Evolutionary conservation across 2,888 invertebrate species (phyloP), one percentile per base, ranked within the genome.

Genomic region (Hypomecis punctinalis): DNA sequence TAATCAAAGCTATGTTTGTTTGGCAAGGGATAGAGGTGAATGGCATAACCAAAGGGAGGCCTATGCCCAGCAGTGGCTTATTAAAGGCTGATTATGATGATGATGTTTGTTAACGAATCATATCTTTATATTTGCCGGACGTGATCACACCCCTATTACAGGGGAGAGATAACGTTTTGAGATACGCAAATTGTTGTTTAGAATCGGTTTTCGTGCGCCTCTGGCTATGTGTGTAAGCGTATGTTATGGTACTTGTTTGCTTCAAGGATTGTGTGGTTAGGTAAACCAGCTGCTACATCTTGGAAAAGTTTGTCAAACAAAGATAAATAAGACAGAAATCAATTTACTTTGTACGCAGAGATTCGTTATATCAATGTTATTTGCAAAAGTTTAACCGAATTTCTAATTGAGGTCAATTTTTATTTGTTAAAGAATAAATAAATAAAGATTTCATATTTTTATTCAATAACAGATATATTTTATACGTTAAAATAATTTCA

Each of bases 131-230:
- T 5, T 42, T 42, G 47, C 46, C 46, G 43, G 43, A 53, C 9
- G 45, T 40, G 6, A 51, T 9, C 43, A 37, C 61, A 58, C 40
- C 61, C 10, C 61, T 66, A 60, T 11, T 39, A 48, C 43, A 11
- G 56, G 35, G 43, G 36, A 56, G 70, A 66, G 88, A 90, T 89
- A 89, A 84, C 78, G 74, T 71, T 66, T 61, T 71, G 78, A 86
- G 82, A 84, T 85, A 89, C 83, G 84, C 84, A 81, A 86, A 88
- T 86, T 82, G 84, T 81, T 85, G 89, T 88, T 89, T 85, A 78
- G 82, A 87, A 90, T 85, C 73, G 85, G 83, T 88, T 85, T 84
- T 77, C 78, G 83, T 82, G 78, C 77, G 82, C 84, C 81, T 74
- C 73, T 65, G 78, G 81, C 76, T 76, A 77, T 79, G 73, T 65